Conservation (phyloP, 2,797 vertebrate species). For the Cetoscarus ocellatus region DNA sequence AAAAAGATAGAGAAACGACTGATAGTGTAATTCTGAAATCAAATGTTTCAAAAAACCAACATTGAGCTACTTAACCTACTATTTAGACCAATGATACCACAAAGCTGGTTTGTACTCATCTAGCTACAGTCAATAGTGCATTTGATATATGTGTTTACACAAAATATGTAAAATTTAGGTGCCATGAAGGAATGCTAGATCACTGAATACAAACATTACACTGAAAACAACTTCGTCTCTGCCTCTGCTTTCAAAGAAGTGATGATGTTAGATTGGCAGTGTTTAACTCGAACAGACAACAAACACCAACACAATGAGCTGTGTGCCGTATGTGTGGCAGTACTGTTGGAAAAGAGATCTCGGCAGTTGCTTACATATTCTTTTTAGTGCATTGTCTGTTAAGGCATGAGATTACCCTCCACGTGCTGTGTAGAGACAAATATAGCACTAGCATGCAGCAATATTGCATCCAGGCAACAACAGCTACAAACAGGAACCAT, state of each 20-base stretch:
- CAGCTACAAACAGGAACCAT: conserved; percentile 79
- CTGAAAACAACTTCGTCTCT: conserved; percentile 68
- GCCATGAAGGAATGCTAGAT: conserved; percentile 81
- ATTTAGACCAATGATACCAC: conserved; percentile 83
- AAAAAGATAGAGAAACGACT: conserved; percentile 61
- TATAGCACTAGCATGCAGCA: conserved; percentile 82
- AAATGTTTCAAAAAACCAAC: conserved; percentile 75
- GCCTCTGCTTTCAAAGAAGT: conserved; percentile 69
- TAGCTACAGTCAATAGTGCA: conserved; percentile 88
- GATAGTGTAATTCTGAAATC: conserved; percentile 74
- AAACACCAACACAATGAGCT: conserved; percentile 72
- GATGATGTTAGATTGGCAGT: conserved; percentile 80
- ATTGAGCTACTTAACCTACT: conserved; percentile 81
- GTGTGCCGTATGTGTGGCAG: conserved; percentile 75
- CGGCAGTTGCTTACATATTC: conserved; percentile 82
- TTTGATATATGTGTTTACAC: conserved; percentile 86
- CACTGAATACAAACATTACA: conserved; percentile 73
- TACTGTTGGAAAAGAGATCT: conserved; percentile 80
- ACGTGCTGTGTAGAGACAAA: conserved; percentile 81
- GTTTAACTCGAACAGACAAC: conserved; percentile 77
- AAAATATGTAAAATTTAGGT: conserved; percentile 83
- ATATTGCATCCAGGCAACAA: conserved; percentile 74
- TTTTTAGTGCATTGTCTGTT: conserved; percentile 84
- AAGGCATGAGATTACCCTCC: conserved; percentile 84
- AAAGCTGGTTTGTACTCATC: conserved; percentile 83